A percentile compares a stretch with the other conserved stretches of the same genome.
These are phyloP conservation scores for Hyphantria cunea DNA, from an alignment of 1,140 invertebrate genomes.

Conservation along the genomic window DNA sequence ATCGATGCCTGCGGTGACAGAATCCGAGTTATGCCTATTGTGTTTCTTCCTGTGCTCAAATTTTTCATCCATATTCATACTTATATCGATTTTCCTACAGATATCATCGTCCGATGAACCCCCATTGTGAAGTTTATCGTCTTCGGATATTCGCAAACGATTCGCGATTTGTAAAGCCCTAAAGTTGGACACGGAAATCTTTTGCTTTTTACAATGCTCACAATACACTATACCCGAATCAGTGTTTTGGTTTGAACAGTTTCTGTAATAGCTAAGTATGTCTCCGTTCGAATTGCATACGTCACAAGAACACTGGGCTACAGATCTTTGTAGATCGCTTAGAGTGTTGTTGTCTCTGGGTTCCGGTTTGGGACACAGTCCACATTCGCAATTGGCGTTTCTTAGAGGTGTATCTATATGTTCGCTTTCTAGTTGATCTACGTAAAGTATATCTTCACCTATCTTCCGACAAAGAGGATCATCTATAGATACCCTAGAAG, in stretches of 20 bases:
- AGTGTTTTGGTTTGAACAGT: slow-evolving; percentile 63
- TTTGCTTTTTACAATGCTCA: slow-evolving; percentile 76
- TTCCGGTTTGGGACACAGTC: slow-evolving; percentile 68
- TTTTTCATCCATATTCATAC: slow-evolving; percentile 69
- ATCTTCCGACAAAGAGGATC: slow-evolving; percentile 68
- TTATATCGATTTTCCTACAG: slow-evolving; percentile 76
- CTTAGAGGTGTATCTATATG: slow-evolving; percentile 52
- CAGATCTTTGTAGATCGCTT: slow-evolving; percentile 75
- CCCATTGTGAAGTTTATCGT: slow-evolving; percentile 64
- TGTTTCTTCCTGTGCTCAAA: slow-evolving; percentile 71
- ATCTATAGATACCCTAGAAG: slow-evolving; percentile 64
- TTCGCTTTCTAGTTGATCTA: slow-evolving; percentile 67
- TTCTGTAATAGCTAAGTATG: slow-evolving; percentile 66
- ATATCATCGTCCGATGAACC: slow-evolving; percentile 69
- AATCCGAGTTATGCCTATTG: slow-evolving; percentile 72
- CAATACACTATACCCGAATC: slow-evolving; percentile 77
- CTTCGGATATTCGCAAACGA: slow-evolving; percentile 63
- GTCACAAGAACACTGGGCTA: slow-evolving; percentile 72
- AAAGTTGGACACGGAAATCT: slow-evolving; percentile 78
- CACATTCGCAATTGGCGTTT: slow-evolving; percentile 73
- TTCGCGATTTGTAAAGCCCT: slow-evolving; percentile 78
- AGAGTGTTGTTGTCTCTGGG: slow-evolving; percentile 60
- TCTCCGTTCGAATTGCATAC: slow-evolving; percentile 72
- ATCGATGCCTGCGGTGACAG: slow-evolving; percentile 69
- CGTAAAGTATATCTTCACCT: slow-evolving; percentile 70